Conservation (phyloP, 2,888 invertebrate species). For the Drosophila neotestacea region DNA sequence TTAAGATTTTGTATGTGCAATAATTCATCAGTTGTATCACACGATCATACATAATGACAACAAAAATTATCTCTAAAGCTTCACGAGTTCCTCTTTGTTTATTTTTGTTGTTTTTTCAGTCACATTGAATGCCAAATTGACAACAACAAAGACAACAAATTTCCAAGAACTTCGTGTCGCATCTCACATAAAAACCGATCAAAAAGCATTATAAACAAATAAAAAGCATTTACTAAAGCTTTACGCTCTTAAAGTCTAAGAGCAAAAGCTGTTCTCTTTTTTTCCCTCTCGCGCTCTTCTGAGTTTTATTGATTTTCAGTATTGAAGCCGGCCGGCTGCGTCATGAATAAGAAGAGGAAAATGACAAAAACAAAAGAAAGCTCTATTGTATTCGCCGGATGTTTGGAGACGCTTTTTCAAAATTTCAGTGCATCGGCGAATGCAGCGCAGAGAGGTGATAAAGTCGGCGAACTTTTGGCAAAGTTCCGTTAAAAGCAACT, state of each 20-base stretch:
- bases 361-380: conserved; percentile 45
- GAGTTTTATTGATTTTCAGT: conserved; percentile 63
- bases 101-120: conserved; percentile 4
- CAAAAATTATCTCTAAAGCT: conserved; percentile 7
- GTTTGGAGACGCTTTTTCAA: conserved; percentile 24
- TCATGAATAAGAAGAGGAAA: conserved; percentile 15
- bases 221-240: conserved; percentile 28
- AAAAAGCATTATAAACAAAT: conserved; percentile 32
- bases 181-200: conserved; percentile 37
- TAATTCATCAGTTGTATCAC: not conserved
- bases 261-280: conserved; percentile 11
- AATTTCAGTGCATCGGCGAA: conserved; percentile 57
- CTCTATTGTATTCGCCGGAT: conserved; percentile 37
- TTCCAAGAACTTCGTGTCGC: conserved; percentile 35
- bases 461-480: not conserved
- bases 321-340: conserved; percentile 30
- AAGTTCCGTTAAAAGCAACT: not conserved
- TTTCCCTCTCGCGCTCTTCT: conserved; percentile 23
- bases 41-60: conserved; percentile 14
- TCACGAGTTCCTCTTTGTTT: conserved; percentile 31
- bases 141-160: conserved; percentile 14
- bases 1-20: not conserved
- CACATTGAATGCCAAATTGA: conserved; percentile 10
- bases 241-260: conserved; percentile 25
- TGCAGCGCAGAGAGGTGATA: conserved; percentile 47